Percentiles rank a stretch among this genome's conserved stretches.
Evolutionary conservation across 2,888 invertebrate genomes (phyloP).

Genomic region (Pandemis heparana): DNA sequence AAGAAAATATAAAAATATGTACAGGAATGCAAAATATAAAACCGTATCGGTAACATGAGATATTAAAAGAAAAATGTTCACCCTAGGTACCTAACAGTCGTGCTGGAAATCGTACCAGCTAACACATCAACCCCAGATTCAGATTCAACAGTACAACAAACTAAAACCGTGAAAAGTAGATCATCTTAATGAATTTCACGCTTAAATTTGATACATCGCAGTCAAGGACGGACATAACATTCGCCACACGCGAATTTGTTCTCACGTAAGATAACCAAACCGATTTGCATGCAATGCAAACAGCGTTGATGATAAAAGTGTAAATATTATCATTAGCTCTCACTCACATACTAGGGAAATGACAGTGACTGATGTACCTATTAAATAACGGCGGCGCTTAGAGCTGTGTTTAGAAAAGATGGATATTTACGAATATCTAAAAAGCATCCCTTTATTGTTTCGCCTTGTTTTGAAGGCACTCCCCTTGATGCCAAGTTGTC

Average conservation of each 20-base stretch:
- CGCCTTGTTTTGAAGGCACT: no score
- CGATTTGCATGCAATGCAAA: not conserved
- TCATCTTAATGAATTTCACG: slow-evolving; percentile 31
- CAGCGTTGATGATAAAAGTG: not conserved
- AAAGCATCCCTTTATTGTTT: no score
- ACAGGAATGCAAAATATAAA: no score
- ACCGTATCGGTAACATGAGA: no score
- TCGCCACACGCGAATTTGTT: slow-evolving; percentile 16
- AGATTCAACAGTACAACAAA: not conserved
- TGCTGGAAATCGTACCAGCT: no score
- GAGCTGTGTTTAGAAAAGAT: not conserved
- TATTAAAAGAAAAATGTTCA: not conserved
- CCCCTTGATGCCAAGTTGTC: no score
- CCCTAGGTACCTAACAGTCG: not conserved
- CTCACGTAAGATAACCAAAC: slow-evolving; percentile 4
- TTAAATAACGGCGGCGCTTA: not conserved
- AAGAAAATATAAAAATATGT: no score
- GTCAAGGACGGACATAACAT: slow-evolving; percentile 27
- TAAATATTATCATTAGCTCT: slow-evolving; percentile 9
- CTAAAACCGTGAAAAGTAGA: slow-evolving; percentile 22
- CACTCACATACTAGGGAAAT: not conserved
- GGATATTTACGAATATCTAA: not conserved
- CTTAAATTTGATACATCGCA: slow-evolving; percentile 5
- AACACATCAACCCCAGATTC: not conserved
- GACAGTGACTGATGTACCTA: slow-evolving; percentile 9